Evolutionary conservation across 64 coral and sea anemone genomes (phyloP), one percentile per base, ranked within the genome.

Genomic region (Pocillopora verrucosa): DNA sequence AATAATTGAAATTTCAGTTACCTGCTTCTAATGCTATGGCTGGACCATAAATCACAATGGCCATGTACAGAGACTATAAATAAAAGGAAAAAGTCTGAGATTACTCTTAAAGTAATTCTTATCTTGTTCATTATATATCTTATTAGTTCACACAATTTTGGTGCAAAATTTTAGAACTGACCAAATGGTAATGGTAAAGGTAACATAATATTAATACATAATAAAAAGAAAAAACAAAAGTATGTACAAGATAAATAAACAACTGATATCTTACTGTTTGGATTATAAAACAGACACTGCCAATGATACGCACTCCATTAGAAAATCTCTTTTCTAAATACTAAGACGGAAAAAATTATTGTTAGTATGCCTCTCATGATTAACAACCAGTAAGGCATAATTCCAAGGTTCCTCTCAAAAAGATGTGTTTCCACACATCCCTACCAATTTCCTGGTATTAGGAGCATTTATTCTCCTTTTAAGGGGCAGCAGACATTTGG

Each of bases 311-410:
- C 26, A 98, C 68, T 20, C 86, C 92, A 77, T 78, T 61, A 1
- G 93, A 87, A 94, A 98, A 98, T 68, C 96, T 93, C 59, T 78
- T 98, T 92, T 98, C 96, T 45, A 98, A 78, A 84, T 98, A 98
- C 96, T 98, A 59, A 72, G 90, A 76, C 80, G 58, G 36, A 81
- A 36, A 82, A 59, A 51, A 51, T 51, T 7, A 3, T 38, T 88
- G 24, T 61, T 13, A 89, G 61, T 51, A 57, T 58, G 1, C 60
- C 11, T 76, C 12, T 16, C 25, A 11, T 16, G 38, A 74, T 37
- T 17, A 17, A 13, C 5, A 0, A 34, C 26, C 17, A 13, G 16
- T 45, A 9, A 68, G 20, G 58, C 36, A 17, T 69, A 51, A 51
- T 51, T 51, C 7, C 41, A 51, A 51, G 7, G 41, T 7, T 51